phyloP scores from a whole-genome alignment of 2,888 invertebrate species.

The Agonopterix heracliana region DNA sequence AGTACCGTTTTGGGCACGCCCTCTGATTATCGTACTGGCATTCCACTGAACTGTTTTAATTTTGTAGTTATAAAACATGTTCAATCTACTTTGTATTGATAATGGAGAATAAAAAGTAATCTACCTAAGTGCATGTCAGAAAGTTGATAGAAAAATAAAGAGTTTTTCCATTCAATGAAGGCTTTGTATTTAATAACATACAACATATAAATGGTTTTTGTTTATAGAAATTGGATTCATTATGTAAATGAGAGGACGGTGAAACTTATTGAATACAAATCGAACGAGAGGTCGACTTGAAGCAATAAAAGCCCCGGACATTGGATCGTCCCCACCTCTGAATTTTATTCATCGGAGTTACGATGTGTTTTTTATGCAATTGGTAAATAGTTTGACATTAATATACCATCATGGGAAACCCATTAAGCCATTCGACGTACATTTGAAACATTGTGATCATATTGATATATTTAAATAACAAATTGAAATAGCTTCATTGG shows the following conservation, averaged over 20 bases:
- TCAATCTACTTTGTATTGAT: neutral
- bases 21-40: constrained; percentile 4
- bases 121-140: too few relatives aligned
- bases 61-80: neutral
- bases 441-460: too few relatives aligned
- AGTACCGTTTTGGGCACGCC: constrained; percentile 4
- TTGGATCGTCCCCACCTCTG: neutral
- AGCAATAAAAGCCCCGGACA: constrained; percentile 3
- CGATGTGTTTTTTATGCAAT: constrained; percentile 1
- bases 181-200: too few relatives aligned
- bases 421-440: too few relatives aligned
- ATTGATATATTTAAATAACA: too few relatives aligned
- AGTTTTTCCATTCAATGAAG: too few relatives aligned
- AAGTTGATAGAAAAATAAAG: too few relatives aligned
- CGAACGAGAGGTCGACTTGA: neutral
- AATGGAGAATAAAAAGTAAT: too few relatives aligned
- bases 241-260: too few relatives aligned
- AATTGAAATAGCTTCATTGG: too few relatives aligned
- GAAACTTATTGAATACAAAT: constrained; percentile 11
- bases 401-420: neutral
- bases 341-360: constrained; percentile 1
- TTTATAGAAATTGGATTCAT: too few relatives aligned
- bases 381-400: constrained; percentile 1
- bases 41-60: constrained; percentile 1
- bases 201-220: too few relatives aligned